Percentiles rank a stretch among this genome's conserved stretches.
Evolutionary conservation across 2,797 vertebrate species (phyloP).

Genomic region (Aulostomus chinensis): DNA sequence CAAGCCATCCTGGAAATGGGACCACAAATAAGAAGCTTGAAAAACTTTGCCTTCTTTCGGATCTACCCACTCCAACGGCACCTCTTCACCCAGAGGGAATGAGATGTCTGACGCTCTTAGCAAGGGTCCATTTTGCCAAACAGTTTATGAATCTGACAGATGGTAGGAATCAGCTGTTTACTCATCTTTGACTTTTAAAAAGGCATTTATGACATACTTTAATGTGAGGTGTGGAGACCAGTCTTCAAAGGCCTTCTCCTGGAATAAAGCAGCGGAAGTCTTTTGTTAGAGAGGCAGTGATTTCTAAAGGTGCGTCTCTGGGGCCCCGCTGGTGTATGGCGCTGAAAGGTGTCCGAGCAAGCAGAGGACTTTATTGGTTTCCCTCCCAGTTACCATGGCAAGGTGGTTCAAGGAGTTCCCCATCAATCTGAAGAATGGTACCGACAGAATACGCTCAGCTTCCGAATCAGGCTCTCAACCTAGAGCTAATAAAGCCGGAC

Average conservation of each 20-base stretch:
- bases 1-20: slow-evolving; percentile 69
- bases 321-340: slow-evolving; percentile 65
- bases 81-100: slow-evolving; percentile 61
- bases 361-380: slow-evolving; percentile 42
- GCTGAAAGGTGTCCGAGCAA: slow-evolving; percentile 47
- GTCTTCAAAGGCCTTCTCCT: slow-evolving; percentile 21
- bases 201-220: slow-evolving; percentile 36
- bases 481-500: slow-evolving; percentile 65
- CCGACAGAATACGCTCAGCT: slow-evolving; percentile 84
- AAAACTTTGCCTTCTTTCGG: slow-evolving; percentile 56
- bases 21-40: slow-evolving; percentile 62
- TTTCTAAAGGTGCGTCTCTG: slow-evolving; percentile 70
- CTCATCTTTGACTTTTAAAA: slow-evolving; percentile 9
- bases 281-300: slow-evolving; percentile 60
- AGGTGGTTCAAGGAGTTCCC: slow-evolving; percentile 88
- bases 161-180: no score
- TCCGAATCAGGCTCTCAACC: slow-evolving; percentile 78
- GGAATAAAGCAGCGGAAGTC: slow-evolving; percentile 68
- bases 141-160: no score
- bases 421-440: slow-evolving; percentile 78
- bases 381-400: slow-evolving; percentile 60
- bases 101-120: no score
- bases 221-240: slow-evolving; percentile 28
- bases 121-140: no score
- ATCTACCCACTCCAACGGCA: slow-evolving; percentile 49